Evolutionary conservation across 1,140 invertebrate genomes (phyloP).

Genomic region (Drosophila rufa): DNA sequence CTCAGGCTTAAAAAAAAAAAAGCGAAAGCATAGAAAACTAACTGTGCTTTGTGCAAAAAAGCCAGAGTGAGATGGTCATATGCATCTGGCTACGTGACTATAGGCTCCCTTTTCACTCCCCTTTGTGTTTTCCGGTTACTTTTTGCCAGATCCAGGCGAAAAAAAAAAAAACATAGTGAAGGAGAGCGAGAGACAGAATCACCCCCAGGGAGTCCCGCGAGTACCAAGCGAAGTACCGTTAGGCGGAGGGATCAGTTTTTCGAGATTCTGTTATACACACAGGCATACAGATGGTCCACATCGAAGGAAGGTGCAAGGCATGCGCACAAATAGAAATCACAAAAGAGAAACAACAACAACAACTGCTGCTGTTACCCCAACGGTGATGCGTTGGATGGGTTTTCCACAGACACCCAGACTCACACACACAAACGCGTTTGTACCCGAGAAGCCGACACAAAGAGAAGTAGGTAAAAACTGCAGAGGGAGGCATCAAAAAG

Average conservation of each 20-base stretch:
- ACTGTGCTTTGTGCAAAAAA: neutral
- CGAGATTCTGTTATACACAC: constrained; percentile 61
- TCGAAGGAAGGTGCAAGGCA: constrained; percentile 65
- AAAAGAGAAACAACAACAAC: constrained; percentile 12
- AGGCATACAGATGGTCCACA: constrained; percentile 25
- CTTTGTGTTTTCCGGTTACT: constrained; percentile 10
- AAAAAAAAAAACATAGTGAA: constrained; percentile 14
- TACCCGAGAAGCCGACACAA: constrained; percentile 13
- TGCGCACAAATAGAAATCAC: constrained; percentile 60
- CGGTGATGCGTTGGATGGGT: constrained; percentile 74
- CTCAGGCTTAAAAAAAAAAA: neutral
- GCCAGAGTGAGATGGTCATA: neutral
- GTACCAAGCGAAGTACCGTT: constrained; percentile 55
- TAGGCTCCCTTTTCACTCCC: constrained; percentile 20
- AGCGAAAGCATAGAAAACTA: neutral
- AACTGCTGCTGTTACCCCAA: constrained; percentile 36
- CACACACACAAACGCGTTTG: constrained; percentile 8
- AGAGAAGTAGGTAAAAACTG: constrained; percentile 67
- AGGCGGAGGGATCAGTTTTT: constrained; percentile 77
- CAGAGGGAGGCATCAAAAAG: constrained; percentile 66
- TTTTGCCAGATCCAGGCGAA: constrained; percentile 38
- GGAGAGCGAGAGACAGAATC: constrained; percentile 32
- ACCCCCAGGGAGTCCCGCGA: constrained; percentile 35
- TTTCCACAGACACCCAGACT: constrained; percentile 49
- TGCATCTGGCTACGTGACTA: constrained; percentile 24